Evolutionary conservation across 2,888 invertebrate genomes (phyloP).

Genomic region (Tanaodytes sp.): DNA sequence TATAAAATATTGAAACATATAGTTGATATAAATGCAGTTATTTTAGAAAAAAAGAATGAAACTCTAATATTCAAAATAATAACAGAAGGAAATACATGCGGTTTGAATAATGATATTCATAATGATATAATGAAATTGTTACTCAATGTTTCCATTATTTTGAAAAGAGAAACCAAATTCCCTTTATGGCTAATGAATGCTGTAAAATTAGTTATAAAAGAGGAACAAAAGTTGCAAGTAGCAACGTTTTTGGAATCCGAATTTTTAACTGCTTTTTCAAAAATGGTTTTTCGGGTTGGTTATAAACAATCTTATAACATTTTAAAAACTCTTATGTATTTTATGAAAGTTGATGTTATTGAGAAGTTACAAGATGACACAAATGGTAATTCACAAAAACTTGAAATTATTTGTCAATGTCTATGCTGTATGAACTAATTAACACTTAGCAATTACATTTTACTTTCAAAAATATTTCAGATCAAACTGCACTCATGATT

Average conservation of each 20-base stretch:
- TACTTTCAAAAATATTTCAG: too few species aligned
- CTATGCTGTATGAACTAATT: too few species aligned
- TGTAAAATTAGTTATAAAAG: slow-evolving; percentile 50
- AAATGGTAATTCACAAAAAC: too few species aligned
- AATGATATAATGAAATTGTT: slow-evolving; percentile 18
- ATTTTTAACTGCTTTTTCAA: slow-evolving; percentile 28
- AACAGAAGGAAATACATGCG: neutral
- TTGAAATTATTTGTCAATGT: too few species aligned
- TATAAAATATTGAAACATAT: slow-evolving; percentile 60
- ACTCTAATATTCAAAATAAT: slow-evolving; percentile 8
- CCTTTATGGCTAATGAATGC: slow-evolving; percentile 62
- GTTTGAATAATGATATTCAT: slow-evolving; percentile 47
- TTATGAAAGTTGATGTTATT: slow-evolving; percentile 24
- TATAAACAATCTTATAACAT: slow-evolving; percentile 59
- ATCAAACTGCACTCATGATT: too few species aligned
- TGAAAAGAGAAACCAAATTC: slow-evolving; percentile 66
- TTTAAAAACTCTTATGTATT: slow-evolving; percentile 60
- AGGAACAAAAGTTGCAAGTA: neutral
- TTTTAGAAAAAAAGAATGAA: slow-evolving; percentile 62
- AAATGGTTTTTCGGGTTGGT: slow-evolving; percentile 35
- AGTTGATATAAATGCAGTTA: slow-evolving; percentile 63
- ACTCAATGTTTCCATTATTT: slow-evolving; percentile 59
- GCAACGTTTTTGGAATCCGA: slow-evolving; percentile 1
- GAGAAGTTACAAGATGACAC: neutral
- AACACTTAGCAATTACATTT: too few species aligned